Conservation (phyloP, 2,888 invertebrate genomes). For the Kryphioiulus occultus region DNA sequence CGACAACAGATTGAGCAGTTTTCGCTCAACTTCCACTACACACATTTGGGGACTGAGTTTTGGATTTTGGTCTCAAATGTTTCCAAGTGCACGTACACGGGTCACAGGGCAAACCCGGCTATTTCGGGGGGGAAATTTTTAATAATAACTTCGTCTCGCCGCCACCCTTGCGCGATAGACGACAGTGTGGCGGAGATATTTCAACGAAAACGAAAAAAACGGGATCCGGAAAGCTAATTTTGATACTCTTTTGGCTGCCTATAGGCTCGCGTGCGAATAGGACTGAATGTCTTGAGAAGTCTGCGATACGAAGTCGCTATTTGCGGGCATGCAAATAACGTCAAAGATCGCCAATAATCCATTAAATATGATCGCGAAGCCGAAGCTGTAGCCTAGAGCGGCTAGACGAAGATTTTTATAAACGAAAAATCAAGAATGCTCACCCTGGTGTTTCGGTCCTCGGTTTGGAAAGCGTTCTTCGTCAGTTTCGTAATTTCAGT, state of each 20-base stretch:
- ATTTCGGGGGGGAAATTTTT: background rate
- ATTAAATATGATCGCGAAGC: background rate
- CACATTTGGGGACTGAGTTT: no score
- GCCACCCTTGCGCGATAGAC: background rate
- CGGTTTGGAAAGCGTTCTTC: background rate
- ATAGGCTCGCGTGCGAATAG: background rate
- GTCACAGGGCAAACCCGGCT: background rate
- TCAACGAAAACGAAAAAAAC: background rate
- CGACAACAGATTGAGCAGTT: no score
- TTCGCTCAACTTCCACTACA: no score
- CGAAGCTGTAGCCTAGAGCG: background rate
- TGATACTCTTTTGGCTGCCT: background rate
- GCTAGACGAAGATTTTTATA: background rate
- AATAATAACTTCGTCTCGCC: background rate
- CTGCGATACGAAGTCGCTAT: background rate
- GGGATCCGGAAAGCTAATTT: constrained; percentile 3
- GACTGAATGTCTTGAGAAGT: no score
- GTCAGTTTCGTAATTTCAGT: background rate
- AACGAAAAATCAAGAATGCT: background rate
- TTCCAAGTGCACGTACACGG: background rate
- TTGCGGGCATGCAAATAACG: background rate
- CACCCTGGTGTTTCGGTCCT: background rate
- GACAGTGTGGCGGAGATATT: constrained; percentile 11
- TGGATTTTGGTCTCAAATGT: no score
- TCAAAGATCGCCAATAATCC: background rate